Conservation (phyloP, 2,113 vertebrate genomes). For the Carassius gibelio region DNA sequence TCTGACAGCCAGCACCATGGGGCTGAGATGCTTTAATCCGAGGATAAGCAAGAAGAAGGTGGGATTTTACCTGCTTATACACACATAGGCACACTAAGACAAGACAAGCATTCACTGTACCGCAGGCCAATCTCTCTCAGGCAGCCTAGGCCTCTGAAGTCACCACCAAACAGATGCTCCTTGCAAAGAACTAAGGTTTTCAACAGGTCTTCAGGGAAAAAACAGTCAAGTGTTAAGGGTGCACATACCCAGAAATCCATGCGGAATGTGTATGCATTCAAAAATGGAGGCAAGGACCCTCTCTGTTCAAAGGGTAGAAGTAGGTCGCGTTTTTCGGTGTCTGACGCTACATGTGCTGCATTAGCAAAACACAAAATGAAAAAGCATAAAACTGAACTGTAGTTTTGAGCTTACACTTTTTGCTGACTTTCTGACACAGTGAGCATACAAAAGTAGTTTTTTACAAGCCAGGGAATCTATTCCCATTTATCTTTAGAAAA, state of each 20-base stretch:
- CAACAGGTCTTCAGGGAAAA: constrained; percentile 32
- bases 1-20: constrained; percentile 33
- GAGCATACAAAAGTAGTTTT: background rate
- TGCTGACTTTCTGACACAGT: background rate
- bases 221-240: constrained; percentile 4
- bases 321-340: constrained; percentile 54
- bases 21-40: constrained; percentile 50
- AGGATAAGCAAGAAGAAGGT: constrained; percentile 44
- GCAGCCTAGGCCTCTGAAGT: constrained; percentile 28
- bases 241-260: constrained; percentile 29
- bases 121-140: constrained; percentile 39
- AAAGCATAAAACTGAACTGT: constrained; percentile 1
- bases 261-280: constrained; percentile 5
- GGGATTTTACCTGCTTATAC: constrained; percentile 38
- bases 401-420: constrained; percentile 15
- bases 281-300: background rate
- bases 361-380: constrained; percentile 8
- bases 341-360: background rate
- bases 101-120: constrained; percentile 13
- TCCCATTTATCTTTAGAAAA: background rate
- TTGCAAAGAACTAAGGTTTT: constrained; percentile 18
- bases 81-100: constrained; percentile 12
- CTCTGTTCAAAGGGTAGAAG: constrained; percentile 41
- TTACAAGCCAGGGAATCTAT: background rate
- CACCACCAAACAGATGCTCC: constrained; percentile 34